These are phyloP conservation scores for Neuroscelio doddi DNA, from an alignment of 2,888 invertebrate genomes.

Conservation along the genomic window DNA sequence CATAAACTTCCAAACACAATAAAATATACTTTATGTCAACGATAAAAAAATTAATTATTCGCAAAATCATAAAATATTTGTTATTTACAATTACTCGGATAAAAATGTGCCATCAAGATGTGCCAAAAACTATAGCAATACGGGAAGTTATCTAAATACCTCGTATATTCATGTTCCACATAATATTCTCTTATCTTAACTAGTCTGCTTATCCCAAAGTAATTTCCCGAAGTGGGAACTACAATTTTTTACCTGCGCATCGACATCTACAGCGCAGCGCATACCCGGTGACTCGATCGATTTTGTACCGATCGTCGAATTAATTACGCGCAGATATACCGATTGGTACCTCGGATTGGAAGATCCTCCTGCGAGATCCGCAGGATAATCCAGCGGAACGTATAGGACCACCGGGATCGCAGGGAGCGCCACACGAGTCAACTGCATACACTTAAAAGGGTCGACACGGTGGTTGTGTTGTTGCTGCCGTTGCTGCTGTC, in stretches of 20 bases:
- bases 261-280: conserved; percentile 2
- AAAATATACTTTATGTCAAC: no score
- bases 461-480: conserved; percentile 49
- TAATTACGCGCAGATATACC: conserved; percentile 53
- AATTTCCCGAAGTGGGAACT: not conserved
- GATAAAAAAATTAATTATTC: no score
- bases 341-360: conserved; percentile 54
- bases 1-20: no score
- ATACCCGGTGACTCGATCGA: conserved; percentile 32
- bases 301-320: conserved; percentile 51
- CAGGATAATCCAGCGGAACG: conserved; percentile 60
- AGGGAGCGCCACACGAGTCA: conserved; percentile 49
- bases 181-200: not conserved
- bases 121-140: no score
- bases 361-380: conserved; percentile 53
- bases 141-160: not conserved
- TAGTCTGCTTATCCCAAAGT: not conserved
- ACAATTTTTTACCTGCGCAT: not conserved
- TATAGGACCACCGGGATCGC: conserved; percentile 64
- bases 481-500: conserved; percentile 45
- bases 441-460: conserved; percentile 64
- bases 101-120: no score
- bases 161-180: not conserved
- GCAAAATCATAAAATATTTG: no score
- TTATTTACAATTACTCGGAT: no score